These are phyloP conservation scores for Passer montanus DNA, from an alignment of 2,113 vertebrate genomes.

Conservation along the genomic window DNA sequence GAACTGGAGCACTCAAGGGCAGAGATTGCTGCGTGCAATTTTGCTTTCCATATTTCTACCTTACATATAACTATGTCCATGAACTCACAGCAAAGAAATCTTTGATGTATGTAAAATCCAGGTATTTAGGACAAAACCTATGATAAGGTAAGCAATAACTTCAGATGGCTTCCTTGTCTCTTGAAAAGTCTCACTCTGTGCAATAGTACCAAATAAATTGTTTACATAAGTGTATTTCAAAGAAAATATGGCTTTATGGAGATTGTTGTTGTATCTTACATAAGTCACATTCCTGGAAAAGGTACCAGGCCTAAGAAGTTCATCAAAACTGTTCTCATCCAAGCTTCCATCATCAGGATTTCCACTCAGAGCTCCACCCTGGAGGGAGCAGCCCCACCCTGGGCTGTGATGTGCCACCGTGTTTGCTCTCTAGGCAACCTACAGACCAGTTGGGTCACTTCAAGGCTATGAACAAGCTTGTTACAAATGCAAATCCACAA, in stretches of 20 bases:
- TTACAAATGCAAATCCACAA: slow-evolving; percentile 4
- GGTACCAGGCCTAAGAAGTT: neutral
- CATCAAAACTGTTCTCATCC: neutral
- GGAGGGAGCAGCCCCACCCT: slow-evolving; percentile 7
- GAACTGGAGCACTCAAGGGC: neutral
- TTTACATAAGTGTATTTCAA: neutral
- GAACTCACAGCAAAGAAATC: neutral
- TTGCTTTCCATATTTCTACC: neutral
- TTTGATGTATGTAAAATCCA: slow-evolving; percentile 19
- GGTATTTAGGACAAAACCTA: neutral
- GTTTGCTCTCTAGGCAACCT: slow-evolving; percentile 1
- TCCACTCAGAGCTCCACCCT: neutral
- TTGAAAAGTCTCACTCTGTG: neutral
- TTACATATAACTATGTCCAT: neutral
- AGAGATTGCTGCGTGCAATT: neutral
- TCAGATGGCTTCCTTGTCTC: neutral
- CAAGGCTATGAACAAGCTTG: neutral
- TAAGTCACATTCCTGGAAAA: neutral
- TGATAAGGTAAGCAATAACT: neutral
- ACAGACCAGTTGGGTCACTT: slow-evolving; percentile 50
- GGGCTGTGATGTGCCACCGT: neutral
- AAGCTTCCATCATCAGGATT: neutral
- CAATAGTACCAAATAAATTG: neutral
- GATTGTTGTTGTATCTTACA: neutral
- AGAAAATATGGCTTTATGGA: neutral